Percentiles rank a stretch among this genome's conserved stretches.
These are phyloP conservation scores for Stercorarius parasiticus DNA, from an alignment of 2,113 vertebrate genomes.

Conservation along the genomic window DNA sequence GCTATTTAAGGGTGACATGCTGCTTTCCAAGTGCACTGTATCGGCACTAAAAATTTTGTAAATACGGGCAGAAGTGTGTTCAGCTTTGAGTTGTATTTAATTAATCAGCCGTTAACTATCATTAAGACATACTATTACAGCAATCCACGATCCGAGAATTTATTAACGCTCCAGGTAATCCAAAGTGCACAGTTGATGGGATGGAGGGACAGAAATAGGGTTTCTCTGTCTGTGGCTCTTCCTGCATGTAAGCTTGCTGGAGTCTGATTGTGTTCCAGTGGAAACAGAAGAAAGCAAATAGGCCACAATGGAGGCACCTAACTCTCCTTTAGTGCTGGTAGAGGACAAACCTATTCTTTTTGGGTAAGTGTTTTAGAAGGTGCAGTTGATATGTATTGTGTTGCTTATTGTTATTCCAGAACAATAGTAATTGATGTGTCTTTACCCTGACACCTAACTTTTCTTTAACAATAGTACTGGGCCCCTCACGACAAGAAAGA, in stretches of 20 bases:
- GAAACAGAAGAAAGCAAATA: background rate
- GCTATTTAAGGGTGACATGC: background rate
- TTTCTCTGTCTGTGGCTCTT: background rate
- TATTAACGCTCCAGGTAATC: background rate
- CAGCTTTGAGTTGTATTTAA: background rate
- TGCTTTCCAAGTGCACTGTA: background rate
- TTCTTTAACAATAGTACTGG: background rate
- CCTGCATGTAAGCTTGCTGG: fast-evolving
- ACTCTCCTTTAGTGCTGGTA: background rate
- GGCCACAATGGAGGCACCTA: fast-evolving
- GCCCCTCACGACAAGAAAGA: background rate
- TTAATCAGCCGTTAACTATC: background rate
- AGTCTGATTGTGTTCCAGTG: background rate
- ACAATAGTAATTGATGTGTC: background rate
- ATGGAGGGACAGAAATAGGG: background rate
- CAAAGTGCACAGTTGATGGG: background rate
- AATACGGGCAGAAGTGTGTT: fast-evolving
- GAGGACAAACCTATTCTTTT: background rate
- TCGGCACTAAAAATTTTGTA: background rate
- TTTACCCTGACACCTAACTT: background rate
- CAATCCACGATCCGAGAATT: background rate
- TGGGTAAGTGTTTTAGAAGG: background rate
- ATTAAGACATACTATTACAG: background rate
- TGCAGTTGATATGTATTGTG: background rate
- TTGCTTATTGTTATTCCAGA: background rate